Base-by-base conservation (phyloP, 2,113 vertebrate species). In the Gymnorhina tibicen region DNA sequence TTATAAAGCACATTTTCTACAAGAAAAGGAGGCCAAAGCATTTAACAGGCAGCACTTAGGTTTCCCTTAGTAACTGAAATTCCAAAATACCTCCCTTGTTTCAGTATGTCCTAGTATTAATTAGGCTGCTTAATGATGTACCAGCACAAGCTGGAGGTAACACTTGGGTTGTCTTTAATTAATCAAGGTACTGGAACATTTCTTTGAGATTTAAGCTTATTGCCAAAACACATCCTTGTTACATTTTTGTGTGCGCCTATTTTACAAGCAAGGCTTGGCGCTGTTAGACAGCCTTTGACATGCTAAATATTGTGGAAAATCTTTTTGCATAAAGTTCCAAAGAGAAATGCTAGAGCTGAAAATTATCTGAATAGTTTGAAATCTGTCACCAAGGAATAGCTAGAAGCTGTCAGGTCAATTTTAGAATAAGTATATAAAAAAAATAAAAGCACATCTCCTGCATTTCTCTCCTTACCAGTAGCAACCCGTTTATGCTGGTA, bases 61-160 rank as follows among this genome's bases (percentile, higher is more conserved):
- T 94, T 97, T 91, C 91, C 89, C 94, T 87, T 93, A 94, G 94
- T 96, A 97, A 96, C 93, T 93, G 90, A 90, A 95, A 96, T 94
- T 85, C 62, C 58, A 72, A 80, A 93, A 95, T 89, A 93, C 75
- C 78, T 86, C 85, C 94, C 91, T 85, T 92, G 81, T 97, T 97
- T 95, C 78, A 88, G 58, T 88, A 77, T 76, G 59, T 93, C 78
- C 49, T 90, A 19, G 58, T 97, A 97, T 96, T 96, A 97, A 97
- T 97, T 97, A 95, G 86, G 73, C 79, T 93, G 83, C 78, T 94
- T 96, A 97, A 93, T 47, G 20, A 97, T 87, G 77, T 92, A 89
- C 75, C 75, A 84, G 63, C 60, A 68, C 81, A 94, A 64, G 80
- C 69, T 95, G 77, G 46, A 93, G 72, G 88, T 92, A 97, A 91